Conservation (phyloP, 1,140 invertebrate species). For the Carposina sasakii region DNA sequence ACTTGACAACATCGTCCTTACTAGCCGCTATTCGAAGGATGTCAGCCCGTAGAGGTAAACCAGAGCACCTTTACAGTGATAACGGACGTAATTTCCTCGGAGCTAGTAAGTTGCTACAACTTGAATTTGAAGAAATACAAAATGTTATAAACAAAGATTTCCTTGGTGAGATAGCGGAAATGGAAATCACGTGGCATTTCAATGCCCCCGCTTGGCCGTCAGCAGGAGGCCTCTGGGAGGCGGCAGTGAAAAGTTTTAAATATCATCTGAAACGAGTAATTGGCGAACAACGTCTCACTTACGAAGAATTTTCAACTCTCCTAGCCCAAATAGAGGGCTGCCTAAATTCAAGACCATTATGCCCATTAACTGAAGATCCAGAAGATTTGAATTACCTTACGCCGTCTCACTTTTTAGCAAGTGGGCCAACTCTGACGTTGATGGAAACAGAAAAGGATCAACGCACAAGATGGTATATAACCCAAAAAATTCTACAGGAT, state of each 20-base stretch:
- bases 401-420: slow-evolving; percentile 13
- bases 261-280: slow-evolving; percentile 33
- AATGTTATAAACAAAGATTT: not conserved
- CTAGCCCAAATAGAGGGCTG: not conserved
- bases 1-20: slow-evolving; percentile 45
- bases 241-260: slow-evolving; percentile 30
- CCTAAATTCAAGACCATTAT: not conserved
- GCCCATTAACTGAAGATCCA: slow-evolving; percentile 13
- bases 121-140: not conserved
- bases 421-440: slow-evolving; percentile 6
- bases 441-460: slow-evolving; percentile 3
- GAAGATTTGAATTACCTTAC: not conserved
- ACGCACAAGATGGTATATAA: slow-evolving; percentile 12
- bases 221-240: slow-evolving; percentile 34
- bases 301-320: slow-evolving; percentile 29
- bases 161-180: not conserved
- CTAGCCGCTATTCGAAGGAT: slow-evolving; percentile 48
- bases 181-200: slow-evolving; percentile 35
- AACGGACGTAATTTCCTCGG: not conserved
- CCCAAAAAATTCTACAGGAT: slow-evolving; percentile 12
- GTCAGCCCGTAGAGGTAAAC: slow-evolving; percentile 2
- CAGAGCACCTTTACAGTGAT: not conserved
- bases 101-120: not conserved
- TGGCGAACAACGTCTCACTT: slow-evolving; percentile 14
- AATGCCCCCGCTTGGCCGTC: slow-evolving; percentile 38